phyloP scores from a whole-genome alignment of 1,140 invertebrate genomes.

The Phthorimaea operculella region DNA sequence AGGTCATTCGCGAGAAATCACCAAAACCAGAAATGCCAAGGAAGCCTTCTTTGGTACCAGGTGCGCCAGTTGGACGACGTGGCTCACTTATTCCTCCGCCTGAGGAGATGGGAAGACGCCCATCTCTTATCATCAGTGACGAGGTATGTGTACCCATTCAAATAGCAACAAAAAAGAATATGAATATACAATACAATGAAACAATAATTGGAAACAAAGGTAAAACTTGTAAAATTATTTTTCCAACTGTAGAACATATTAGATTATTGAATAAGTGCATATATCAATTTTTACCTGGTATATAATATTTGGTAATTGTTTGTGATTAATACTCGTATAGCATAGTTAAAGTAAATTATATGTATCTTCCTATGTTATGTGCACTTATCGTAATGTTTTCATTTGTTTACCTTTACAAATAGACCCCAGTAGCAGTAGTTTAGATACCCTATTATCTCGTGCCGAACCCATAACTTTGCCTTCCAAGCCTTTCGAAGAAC shows the following conservation, averaged over 20 bases:
- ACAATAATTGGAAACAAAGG: background rate
- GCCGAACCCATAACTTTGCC: conserved; percentile 63
- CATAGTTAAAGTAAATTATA: too few relatives aligned
- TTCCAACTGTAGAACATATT: background rate
- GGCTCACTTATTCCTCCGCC: conserved; percentile 87
- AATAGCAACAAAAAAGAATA: background rate
- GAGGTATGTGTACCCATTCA: conserved; percentile 74
- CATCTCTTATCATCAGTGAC: conserved; percentile 91
- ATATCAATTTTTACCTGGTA: too few relatives aligned
- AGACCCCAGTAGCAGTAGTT: conserved; percentile 8
- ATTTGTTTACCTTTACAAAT: conserved; percentile 7
- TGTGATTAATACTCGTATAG: too few relatives aligned
- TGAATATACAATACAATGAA: background rate
- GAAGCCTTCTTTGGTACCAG: conserved; percentile 83
- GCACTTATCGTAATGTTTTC: too few relatives aligned
- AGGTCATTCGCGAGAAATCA: conserved; percentile 82
- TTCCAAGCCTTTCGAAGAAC: conserved; percentile 39
- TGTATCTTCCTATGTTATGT: too few relatives aligned
- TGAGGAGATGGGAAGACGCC: conserved; percentile 84
- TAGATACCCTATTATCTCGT: conserved; percentile 60
- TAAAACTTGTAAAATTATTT: background rate
- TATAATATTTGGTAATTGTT: too few relatives aligned
- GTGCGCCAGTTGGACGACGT: conserved; percentile 72
- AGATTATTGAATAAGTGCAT: background rate
- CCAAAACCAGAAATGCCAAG: conserved; percentile 73